Conservation (phyloP, 1,140 invertebrate genomes). For the Orchesella cincta region DNA sequence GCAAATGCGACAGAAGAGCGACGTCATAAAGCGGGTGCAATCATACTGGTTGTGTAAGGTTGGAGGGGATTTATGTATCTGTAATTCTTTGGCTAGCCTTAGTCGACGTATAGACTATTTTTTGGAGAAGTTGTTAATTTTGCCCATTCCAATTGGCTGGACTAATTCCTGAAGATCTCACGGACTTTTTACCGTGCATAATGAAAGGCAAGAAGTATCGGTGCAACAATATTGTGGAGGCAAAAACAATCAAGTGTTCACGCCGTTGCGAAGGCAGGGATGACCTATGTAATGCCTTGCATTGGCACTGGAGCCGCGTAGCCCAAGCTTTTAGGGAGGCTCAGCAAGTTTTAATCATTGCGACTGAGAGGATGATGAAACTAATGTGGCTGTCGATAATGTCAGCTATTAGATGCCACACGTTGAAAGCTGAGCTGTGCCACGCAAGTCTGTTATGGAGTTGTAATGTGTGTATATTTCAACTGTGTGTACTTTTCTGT, state of each 20-base stretch:
- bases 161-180: no score
- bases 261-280: neutral
- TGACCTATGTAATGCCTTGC: neutral
- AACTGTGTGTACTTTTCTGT: no score
- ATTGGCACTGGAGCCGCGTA: neutral
- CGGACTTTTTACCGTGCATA: neutral
- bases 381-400: neutral
- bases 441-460: neutral
- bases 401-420: neutral
- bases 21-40: neutral
- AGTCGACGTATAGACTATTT: no score
- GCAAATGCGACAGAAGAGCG: neutral
- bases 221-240: neutral
- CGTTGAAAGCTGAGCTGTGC: neutral
- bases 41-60: conserved; percentile 18
- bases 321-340: neutral
- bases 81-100: no score
- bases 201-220: neutral
- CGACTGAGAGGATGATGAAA: neutral
- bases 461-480: no score
- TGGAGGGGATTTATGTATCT: neutral
- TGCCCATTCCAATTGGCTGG: no score
- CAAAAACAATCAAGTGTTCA: neutral
- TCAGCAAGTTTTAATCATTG: neutral
- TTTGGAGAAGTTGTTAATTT: no score